Conservation (phyloP, 2,113 vertebrate genomes). For the Saccopteryx bilineata region DNA sequence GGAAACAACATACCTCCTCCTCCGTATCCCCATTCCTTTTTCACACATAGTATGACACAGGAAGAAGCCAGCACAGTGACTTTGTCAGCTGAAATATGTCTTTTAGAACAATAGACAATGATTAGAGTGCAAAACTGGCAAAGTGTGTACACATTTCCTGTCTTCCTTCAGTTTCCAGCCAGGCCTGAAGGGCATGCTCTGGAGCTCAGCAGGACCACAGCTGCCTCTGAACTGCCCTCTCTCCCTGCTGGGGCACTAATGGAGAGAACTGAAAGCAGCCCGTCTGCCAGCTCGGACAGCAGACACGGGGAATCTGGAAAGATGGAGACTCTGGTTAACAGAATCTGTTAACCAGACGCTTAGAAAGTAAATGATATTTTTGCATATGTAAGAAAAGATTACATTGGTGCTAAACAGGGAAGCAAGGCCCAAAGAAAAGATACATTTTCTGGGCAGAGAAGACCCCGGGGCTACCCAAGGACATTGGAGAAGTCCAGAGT, state of each 20-base stretch:
- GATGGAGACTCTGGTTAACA: slow-evolving; percentile 11
- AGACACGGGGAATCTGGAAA: slow-evolving; percentile 10
- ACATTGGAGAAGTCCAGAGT: slow-evolving; percentile 22
- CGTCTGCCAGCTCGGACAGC: background rate
- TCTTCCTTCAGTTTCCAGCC: slow-evolving; percentile 59
- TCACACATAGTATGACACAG: slow-evolving; percentile 52
- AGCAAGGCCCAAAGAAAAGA: slow-evolving; percentile 35
- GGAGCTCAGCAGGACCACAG: background rate
- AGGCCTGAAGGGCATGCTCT: slow-evolving; percentile 11
- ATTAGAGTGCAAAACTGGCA: background rate
- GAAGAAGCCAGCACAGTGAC: slow-evolving; percentile 66
- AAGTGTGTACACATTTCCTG: slow-evolving; percentile 50
- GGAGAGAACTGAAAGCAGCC: slow-evolving; percentile 52
- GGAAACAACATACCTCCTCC: slow-evolving; percentile 80
- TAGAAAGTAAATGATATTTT: slow-evolving; percentile 53
- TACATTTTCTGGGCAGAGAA: slow-evolving; percentile 46
- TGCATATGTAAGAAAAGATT: slow-evolving; percentile 62
- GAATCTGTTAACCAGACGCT: slow-evolving; percentile 29
- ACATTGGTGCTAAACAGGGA: slow-evolving; percentile 80
- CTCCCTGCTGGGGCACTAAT: slow-evolving; percentile 57
- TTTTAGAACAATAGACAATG: slow-evolving; percentile 7
- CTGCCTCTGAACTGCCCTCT: slow-evolving; percentile 59
- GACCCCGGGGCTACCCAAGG: background rate
- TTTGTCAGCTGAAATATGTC: slow-evolving; percentile 63
- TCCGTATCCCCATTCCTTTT: slow-evolving; percentile 54